These are phyloP conservation scores for Leptopilina myrica DNA, from an alignment of 2,888 invertebrate genomes.

Conservation along the genomic window DNA sequence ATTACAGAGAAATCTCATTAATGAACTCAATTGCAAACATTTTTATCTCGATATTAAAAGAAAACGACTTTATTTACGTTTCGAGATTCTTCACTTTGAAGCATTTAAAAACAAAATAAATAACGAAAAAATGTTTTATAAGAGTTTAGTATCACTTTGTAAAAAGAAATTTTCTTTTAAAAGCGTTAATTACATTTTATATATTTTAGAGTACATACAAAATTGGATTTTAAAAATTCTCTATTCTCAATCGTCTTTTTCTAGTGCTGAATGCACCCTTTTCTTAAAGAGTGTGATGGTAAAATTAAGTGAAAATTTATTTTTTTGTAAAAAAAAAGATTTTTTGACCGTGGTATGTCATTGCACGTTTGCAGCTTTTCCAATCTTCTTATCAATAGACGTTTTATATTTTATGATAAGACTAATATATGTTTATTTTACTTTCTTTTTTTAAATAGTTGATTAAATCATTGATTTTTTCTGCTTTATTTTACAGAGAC, in stretches of 20 bases:
- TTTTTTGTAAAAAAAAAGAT: background rate
- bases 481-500: slow-evolving; percentile 79
- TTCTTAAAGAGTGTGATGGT: background rate
- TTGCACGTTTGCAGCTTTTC: background rate
- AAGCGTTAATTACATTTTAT: too few relatives aligned
- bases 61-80: too few relatives aligned
- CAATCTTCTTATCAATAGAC: slow-evolving; percentile 27
- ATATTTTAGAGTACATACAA: too few relatives aligned
- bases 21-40: slow-evolving; percentile 62
- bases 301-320: background rate
- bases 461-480: slow-evolving; percentile 29
- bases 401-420: background rate
- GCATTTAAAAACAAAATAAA: too few relatives aligned
- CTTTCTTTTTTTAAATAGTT: background rate
- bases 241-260: too few relatives aligned
- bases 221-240: too few relatives aligned
- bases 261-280: too few relatives aligned
- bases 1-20: slow-evolving; percentile 59
- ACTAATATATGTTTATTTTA: background rate
- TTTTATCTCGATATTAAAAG: slow-evolving; percentile 21
- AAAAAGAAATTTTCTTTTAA: too few relatives aligned
- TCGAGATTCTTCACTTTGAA: too few relatives aligned
- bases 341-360: background rate
- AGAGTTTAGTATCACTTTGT: too few relatives aligned
- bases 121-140: too few relatives aligned